Evolutionary conservation across 2,888 invertebrate genomes (phyloP), one percentile per base, ranked within the genome.

Genomic region (Hirtodrosophila duncani): DNA sequence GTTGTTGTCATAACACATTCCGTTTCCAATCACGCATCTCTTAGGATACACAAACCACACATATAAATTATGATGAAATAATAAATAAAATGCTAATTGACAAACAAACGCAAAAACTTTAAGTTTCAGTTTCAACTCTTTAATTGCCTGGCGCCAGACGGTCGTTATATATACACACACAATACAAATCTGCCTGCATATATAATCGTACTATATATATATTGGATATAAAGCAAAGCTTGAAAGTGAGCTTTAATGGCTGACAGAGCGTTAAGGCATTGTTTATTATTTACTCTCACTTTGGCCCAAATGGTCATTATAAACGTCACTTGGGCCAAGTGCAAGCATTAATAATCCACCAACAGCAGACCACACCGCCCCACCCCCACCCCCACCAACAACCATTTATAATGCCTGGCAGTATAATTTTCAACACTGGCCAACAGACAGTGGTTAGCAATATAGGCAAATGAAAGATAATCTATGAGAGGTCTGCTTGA

Each of bases 61-160:
- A 13, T 23, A 46, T 36, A 39, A 56, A 46, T 46, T 42, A 53
- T 57, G 36, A 45, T 53, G 50, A 52, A 41, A 63, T 30, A 55
- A 69, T 55, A 56, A 59, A 55, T 49, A 52, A 57, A 42, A 38
- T 33, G 37, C 67, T 79, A 71, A 71, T 71, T 79, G 71, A 24
- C 30, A 63, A 65, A 46, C 34, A 66, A 65, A 66, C 24, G 37
- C 23, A 43, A 37, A 58, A 56, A 68, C 24, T 11, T 11, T 39
- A 38, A 57, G 33, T 23, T 57, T 56, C 43, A 56, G n/a, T n/a
- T n/a, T n/a, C n/a, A 71, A 36, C 37, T 58, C 66, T 62, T n/a
- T 72, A 58, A 72, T 72, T 72, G 77, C 38, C 24, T 49, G 71
- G 80, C 71, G 71, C 71, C 71, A 75, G 62, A 59, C 71, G 48